phyloP scores from a whole-genome alignment of 2,113 vertebrate genomes.

The Chitala chitala region DNA sequence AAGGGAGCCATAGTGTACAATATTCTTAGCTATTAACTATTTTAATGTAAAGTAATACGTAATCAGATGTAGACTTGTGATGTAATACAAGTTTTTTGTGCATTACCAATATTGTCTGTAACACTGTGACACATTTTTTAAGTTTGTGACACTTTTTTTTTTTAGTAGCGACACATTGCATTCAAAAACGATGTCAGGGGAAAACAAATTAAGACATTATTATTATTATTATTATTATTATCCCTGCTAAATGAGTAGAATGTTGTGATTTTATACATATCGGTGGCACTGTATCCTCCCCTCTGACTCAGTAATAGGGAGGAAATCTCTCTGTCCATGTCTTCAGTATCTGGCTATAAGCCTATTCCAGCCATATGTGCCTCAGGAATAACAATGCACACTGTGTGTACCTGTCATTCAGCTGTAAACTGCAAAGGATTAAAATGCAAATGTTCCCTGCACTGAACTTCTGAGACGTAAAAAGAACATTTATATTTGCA shows the following conservation, averaged over 20 bases:
- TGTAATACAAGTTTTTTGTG: too few relatives aligned
- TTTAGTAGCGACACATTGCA: too few relatives aligned
- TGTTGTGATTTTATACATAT: conserved; percentile 11
- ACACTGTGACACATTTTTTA: too few relatives aligned
- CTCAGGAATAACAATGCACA: background rate
- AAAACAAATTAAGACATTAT: too few relatives aligned
- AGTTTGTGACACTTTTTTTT: too few relatives aligned
- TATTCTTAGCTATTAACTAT: too few relatives aligned
- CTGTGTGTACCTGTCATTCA: background rate
- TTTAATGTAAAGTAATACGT: too few relatives aligned
- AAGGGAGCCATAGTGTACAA: too few relatives aligned
- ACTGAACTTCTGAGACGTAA: background rate
- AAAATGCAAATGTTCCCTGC: conserved; percentile 8
- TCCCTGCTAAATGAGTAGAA: conserved; percentile 31
- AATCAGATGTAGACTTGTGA: too few relatives aligned
- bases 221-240: too few relatives aligned
- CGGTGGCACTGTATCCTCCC: background rate
- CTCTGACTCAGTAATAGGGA: background rate
- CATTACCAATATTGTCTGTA: too few relatives aligned
- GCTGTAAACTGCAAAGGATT: background rate
- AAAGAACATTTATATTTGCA: conserved; percentile 10
- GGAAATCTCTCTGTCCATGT: background rate
- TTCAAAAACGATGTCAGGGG: too few relatives aligned
- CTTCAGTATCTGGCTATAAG: background rate
- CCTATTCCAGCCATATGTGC: conserved; percentile 17